Percentiles rank a stretch among this genome's conserved stretches.
These are phyloP conservation scores for Idaea straminata DNA, from an alignment of 2,888 invertebrate species.

Conservation along the genomic window DNA sequence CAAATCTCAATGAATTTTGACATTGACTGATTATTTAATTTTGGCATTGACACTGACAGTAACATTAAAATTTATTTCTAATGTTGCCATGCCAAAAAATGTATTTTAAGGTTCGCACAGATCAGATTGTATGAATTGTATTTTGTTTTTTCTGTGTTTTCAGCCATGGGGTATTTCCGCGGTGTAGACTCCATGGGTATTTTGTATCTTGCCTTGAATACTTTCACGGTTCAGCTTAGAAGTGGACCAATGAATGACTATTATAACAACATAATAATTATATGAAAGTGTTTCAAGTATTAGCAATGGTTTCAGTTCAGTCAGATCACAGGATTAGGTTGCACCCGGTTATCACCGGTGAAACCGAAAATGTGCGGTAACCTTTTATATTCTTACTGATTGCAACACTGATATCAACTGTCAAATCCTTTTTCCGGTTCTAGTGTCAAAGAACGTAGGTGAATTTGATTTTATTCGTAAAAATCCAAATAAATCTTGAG, in stretches of 20 bases:
- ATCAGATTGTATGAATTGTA: neutral
- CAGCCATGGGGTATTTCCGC: too few species aligned
- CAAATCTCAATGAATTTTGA: neutral
- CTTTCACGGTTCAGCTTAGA: too few species aligned
- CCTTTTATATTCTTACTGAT: slow-evolving; percentile 12
- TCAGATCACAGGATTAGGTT: too few species aligned
- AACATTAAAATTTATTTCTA: neutral
- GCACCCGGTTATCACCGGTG: neutral
- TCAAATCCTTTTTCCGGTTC: slow-evolving; percentile 64
- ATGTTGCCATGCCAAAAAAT: neutral
- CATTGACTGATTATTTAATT: neutral
- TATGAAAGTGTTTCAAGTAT: too few species aligned
- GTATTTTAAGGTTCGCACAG: neutral
- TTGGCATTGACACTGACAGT: neutral
- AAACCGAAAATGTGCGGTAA: neutral
- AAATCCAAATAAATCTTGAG: slow-evolving; percentile 60
- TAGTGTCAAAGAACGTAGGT: slow-evolving; percentile 77
- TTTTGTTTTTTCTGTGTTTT: neutral
- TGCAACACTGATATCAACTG: slow-evolving; percentile 19
- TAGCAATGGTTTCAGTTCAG: too few species aligned
- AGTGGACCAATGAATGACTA: too few species aligned
- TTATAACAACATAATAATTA: too few species aligned
- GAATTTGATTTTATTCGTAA: slow-evolving; percentile 47
- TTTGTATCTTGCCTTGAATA: too few species aligned
- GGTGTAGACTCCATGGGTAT: too few species aligned